phyloP scores from a whole-genome alignment of 1,140 invertebrate species.

The Hyles euphorbiae region DNA sequence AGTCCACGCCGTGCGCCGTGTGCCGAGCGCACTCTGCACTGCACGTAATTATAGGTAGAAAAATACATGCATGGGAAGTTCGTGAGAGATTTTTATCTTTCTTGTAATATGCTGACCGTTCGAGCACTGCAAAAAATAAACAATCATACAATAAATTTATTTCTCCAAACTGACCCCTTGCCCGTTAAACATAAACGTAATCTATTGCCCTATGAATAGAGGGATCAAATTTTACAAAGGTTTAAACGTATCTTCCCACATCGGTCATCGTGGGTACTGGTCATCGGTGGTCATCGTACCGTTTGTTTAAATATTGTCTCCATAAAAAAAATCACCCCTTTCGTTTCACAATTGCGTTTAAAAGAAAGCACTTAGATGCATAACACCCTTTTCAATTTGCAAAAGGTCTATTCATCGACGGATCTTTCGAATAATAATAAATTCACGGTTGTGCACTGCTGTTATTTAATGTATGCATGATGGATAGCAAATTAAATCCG shows the following conservation, averaged over 20 bases:
- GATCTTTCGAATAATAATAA: too few species aligned
- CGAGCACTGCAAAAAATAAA: constrained; percentile 56
- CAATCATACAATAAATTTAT: constrained; percentile 39
- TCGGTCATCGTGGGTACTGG: constrained; percentile 57
- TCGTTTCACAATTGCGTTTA: constrained; percentile 20
- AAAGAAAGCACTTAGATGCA: constrained; percentile 50
- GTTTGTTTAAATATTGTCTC: constrained; percentile 58
- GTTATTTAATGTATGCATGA: too few species aligned
- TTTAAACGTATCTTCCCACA: constrained; percentile 39
- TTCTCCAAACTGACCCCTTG: constrained; percentile 47
- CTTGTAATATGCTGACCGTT: constrained; percentile 60
- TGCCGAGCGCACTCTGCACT: too few species aligned
- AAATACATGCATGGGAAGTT: constrained; percentile 70
- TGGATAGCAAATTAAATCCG: too few species aligned
- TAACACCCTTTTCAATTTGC: constrained; percentile 50
- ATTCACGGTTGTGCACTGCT: too few species aligned
- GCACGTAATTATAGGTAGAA: constrained; percentile 70
- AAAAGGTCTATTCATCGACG: constrained; percentile 42
- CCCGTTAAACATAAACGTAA: constrained; percentile 40
- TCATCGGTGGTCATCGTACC: constrained; percentile 64
- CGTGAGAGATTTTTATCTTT: constrained; percentile 46
- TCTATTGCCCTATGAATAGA: constrained; percentile 46
- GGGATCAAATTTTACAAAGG: constrained; percentile 56
- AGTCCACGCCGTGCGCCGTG: constrained; percentile 54
- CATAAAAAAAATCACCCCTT: constrained; percentile 57